Evolutionary conservation across 2,888 invertebrate genomes (phyloP).

Genomic region (Prosapia bicincta): DNA sequence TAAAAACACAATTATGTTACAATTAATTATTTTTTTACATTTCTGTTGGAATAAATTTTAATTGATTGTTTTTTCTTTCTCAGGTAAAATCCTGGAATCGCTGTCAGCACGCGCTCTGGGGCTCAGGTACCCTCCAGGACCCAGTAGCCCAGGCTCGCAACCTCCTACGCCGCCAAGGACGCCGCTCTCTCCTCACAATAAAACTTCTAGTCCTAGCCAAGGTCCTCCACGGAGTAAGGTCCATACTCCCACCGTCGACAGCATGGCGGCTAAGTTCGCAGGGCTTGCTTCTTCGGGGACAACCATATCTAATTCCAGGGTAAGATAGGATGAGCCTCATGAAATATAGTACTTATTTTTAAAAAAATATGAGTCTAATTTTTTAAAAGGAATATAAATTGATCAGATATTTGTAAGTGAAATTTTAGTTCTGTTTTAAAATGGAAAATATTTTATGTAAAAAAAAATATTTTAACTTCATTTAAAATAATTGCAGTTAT

Average conservation of each 20-base stretch:
- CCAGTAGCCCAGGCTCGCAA: conserved; percentile 45
- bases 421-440: too few relatives aligned
- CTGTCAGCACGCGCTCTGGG: conserved; percentile 43
- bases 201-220: conserved; percentile 36
- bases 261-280: conserved; percentile 29
- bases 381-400: too few relatives aligned
- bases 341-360: neutral
- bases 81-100: conserved; percentile 52
- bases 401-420: too few relatives aligned
- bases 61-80: conserved; percentile 33
- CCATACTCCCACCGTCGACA: conserved; percentile 26
- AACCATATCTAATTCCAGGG: conserved; percentile 31
- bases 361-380: neutral
- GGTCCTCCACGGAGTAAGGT: conserved; percentile 5
- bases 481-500: too few relatives aligned
- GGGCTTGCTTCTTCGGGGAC: conserved; percentile 9
- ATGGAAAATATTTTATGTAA: too few relatives aligned
- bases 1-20: too few relatives aligned
- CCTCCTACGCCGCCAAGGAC: conserved; percentile 53
- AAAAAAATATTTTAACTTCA: too few relatives aligned
- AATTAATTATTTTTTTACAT: too few relatives aligned
- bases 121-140: conserved; percentile 20
- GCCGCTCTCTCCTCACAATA: conserved; percentile 46
- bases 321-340: too few relatives aligned
- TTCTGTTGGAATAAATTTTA: too few relatives aligned